Evolutionary conservation across 2,888 invertebrate genomes (phyloP), one percentile per base, ranked within the genome.

Genomic region (Thumatha senex): DNA sequence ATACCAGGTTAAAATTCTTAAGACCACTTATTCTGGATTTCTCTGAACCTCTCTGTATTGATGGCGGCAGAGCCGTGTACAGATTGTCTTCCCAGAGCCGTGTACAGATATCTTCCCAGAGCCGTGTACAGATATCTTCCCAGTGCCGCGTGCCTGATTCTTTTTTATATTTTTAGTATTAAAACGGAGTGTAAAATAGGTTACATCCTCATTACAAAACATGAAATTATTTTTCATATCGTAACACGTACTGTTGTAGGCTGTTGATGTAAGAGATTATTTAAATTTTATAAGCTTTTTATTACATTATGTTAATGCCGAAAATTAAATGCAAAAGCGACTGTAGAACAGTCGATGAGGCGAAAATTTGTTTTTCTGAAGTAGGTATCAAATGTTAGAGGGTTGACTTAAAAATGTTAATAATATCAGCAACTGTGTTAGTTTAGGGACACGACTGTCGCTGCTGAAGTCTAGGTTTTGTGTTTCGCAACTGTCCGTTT

Each of bases 231-330:
- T 61, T 56, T 60, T 46, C 42, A 47, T 56, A 18, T 18, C 12
- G 2, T 18, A 40, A 40, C 46, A 14, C 14, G 30, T 30, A 30
- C 33, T 36, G 9, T 33, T 46, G 48, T 38, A 40, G 40, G 34
- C 56, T 58, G 38, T 54, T 56, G 46, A 53, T 53, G 44, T 35
- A 58, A 67, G 11, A 59, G 53, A 56, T 51, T 63, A 66, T 58
- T 57, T 49, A 43, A 58, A 58, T 49, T 53, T 53, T 56, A 39
- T 59, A 59, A 63, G 60, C 43, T 59, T 63, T 67, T 67, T 63
- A 56, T 59, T 51, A 50, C 41, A 50, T 67, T 63, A 63, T 63
- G 63, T 56, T 59, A 63, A 63, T 56, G 15, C 46, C 41, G 3
- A 24, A 24, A 24, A 14, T 51, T n/a, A n/a, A 53, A 63, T 51